phyloP scores from a whole-genome alignment of 2,797 vertebrate species.

The Limnodromus scolopaceus region DNA sequence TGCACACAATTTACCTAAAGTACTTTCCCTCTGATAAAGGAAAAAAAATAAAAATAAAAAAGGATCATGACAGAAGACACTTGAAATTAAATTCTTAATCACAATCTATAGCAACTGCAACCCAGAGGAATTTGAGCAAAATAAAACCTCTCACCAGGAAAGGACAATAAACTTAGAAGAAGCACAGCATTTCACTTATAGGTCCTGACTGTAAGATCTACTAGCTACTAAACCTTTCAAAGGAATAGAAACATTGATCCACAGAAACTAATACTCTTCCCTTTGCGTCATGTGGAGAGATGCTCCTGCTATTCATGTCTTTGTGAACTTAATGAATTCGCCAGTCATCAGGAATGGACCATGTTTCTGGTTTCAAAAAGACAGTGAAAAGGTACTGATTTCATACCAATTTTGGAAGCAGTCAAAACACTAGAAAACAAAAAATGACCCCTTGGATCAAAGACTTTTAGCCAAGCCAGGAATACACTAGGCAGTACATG shows the following conservation, averaged over 20 bases:
- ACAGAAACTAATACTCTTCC: background rate
- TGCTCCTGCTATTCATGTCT: background rate
- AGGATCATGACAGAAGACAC: background rate
- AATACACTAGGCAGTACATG: background rate
- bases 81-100: background rate
- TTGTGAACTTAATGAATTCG: background rate
- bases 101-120: background rate
- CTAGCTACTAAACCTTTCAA: background rate
- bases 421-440: background rate
- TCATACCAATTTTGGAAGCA: background rate
- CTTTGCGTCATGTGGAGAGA: background rate
- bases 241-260: background rate
- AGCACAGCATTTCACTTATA: background rate
- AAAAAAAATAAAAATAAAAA: background rate
- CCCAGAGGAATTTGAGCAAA: background rate
- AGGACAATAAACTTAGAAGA: background rate
- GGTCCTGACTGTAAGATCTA: background rate
- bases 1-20: background rate
- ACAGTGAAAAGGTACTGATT: background rate
- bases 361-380: background rate
- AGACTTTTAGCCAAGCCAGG: background rate
- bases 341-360: background rate
- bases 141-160: background rate
- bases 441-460: background rate
- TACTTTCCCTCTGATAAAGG: background rate